A percentile compares a stretch with the other conserved stretches of the same genome.
phyloP scores from a whole-genome alignment of 2,113 vertebrate species.

The Hiodon tergisus region DNA sequence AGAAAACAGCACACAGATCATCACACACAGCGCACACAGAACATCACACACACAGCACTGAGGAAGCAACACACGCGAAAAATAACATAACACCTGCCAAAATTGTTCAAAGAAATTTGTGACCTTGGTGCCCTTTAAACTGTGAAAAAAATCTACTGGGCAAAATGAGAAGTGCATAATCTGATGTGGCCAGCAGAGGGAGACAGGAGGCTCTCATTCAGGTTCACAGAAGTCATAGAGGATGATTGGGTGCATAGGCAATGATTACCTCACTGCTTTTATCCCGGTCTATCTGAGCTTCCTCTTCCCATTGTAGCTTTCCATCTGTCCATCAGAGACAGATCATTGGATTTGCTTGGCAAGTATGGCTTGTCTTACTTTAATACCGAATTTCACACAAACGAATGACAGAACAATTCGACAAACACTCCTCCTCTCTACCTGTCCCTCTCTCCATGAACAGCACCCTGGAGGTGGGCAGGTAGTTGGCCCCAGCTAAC shows the following conservation, averaged over 20 bases:
- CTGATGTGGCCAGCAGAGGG: neutral
- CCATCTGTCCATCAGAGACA: conserved; percentile 62
- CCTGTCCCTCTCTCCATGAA: conserved; percentile 85
- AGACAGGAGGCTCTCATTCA: neutral
- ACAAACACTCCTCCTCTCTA: conserved; percentile 36
- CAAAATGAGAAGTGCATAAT: too few relatives aligned
- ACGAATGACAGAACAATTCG: neutral
- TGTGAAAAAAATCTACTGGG: too few relatives aligned
- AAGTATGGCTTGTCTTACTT: neutral
- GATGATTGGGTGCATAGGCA: neutral
- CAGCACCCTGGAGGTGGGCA: conserved; percentile 79
- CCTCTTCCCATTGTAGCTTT: conserved; percentile 85
- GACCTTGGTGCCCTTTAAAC: too few relatives aligned
- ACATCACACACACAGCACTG: too few relatives aligned
- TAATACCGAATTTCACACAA: neutral
- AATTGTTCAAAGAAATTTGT: too few relatives aligned
- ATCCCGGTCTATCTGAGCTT: conserved; percentile 72
- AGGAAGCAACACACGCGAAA: too few relatives aligned
- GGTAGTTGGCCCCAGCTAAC: conserved; percentile 77
- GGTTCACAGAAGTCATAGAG: too few relatives aligned
- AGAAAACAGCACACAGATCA: neutral
- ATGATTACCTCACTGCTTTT: conserved; percentile 77
- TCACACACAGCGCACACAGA: neutral
- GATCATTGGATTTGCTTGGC: neutral
- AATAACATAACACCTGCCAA: too few relatives aligned